A percentile compares a stretch with the other conserved stretches of the same genome.
Conservation (phyloP, 2,888 invertebrate genomes). For the Sarcophaga caerulescens region DNA sequence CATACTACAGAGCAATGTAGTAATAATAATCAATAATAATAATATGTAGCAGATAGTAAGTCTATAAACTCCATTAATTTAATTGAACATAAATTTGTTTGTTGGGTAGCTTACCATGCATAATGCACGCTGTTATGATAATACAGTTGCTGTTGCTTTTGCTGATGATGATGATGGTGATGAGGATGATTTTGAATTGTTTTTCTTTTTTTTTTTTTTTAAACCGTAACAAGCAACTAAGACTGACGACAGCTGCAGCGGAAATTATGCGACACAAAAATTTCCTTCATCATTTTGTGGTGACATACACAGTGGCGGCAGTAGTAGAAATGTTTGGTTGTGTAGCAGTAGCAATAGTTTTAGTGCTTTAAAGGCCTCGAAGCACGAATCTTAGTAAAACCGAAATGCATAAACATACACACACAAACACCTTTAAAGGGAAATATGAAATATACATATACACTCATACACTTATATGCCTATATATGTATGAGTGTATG, state of each 20-base stretch:
- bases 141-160: no score
- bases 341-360: not conserved
- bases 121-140: not conserved
- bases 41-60: no score
- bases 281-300: slow-evolving; percentile 62
- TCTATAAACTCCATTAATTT: not conserved
- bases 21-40: no score
- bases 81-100: not conserved
- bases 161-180: slow-evolving; percentile 19
- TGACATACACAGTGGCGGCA: not conserved
- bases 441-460: not conserved
- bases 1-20: no score
- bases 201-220: not conserved
- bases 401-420: not conserved
- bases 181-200: slow-evolving; percentile 23
- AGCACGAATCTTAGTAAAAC: slow-evolving; percentile 13
- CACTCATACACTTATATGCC: not conserved
- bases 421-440: no score
- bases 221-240: not conserved
- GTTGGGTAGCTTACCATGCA: slow-evolving; percentile 7
- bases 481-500: slow-evolving; percentile 1
- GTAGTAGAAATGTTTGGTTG: not conserved
- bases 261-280: slow-evolving; percentile 65
- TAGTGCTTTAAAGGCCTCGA: slow-evolving; percentile 20
- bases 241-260: slow-evolving; percentile 60